A percentile compares a stretch with the other conserved stretches of the same genome.
Conservation (phyloP, 2,888 invertebrate species). For the Prenolepis imparis region DNA sequence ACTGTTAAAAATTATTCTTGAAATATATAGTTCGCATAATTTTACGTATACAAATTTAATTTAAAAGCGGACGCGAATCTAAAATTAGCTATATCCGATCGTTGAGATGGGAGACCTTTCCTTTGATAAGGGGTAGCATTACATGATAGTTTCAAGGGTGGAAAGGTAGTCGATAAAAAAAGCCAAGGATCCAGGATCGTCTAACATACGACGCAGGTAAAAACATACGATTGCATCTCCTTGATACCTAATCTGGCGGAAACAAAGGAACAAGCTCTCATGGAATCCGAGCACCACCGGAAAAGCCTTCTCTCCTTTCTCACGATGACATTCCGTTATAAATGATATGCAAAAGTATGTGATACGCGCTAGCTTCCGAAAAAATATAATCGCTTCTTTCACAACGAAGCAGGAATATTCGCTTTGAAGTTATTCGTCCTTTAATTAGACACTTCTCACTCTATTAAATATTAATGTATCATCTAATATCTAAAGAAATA, state of each 20-base stretch:
- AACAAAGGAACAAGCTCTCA: neutral
- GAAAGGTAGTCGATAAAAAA: conserved; percentile 54
- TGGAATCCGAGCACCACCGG: neutral
- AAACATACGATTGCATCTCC: conserved; percentile 23
- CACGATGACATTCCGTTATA: neutral
- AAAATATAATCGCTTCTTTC: neutral
- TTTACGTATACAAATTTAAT: conserved; percentile 25
- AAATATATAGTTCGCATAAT: neutral
- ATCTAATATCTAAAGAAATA: too few species aligned
- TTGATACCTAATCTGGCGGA: conserved; percentile 42
- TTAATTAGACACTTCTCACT: conserved; percentile 8
- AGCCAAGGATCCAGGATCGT: conserved; percentile 34
- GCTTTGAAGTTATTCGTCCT: neutral
- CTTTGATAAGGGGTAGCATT: conserved; percentile 7
- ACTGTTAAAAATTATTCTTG: neutral
- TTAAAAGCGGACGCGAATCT: neutral
- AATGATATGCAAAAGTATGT: neutral
- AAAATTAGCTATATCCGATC: conserved; percentile 35
- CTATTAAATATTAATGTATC: too few species aligned
- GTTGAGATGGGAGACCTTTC: neutral
- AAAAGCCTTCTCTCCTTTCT: neutral
- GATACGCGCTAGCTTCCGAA: neutral
- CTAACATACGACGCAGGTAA: neutral
- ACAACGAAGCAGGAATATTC: neutral
- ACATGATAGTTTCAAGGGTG: conserved; percentile 37